These are phyloP conservation scores for Trematocara macrostoma DNA, from an alignment of 2,113 vertebrate genomes.

Conservation along the genomic window DNA sequence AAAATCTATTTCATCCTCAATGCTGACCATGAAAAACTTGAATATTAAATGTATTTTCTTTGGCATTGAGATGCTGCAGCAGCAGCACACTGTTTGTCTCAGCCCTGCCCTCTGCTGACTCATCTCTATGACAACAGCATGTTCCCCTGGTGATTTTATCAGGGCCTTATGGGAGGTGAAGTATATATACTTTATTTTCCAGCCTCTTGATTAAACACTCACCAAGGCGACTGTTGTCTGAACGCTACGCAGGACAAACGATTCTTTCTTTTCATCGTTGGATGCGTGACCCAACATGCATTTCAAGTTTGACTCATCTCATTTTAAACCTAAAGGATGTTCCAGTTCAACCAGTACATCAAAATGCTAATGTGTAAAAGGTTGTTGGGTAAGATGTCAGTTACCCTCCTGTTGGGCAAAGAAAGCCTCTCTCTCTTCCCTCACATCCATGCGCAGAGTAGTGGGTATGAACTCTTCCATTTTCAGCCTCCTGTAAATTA, in stretches of 20 bases:
- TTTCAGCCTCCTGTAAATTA: constrained; percentile 69
- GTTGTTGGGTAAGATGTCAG: background rate
- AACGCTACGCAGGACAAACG: background rate
- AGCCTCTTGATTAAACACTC: constrained; percentile 50
- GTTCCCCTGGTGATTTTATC: constrained; percentile 64
- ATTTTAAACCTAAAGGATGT: background rate
- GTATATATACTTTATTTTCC: constrained; percentile 51
- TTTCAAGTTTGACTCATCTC: background rate
- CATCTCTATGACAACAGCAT: constrained; percentile 56
- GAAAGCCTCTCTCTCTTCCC: constrained; percentile 78
- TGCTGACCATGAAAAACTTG: background rate
- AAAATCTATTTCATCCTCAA: background rate
- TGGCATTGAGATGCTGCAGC: background rate
- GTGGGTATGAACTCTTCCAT: constrained; percentile 86
- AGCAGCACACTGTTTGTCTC: background rate
- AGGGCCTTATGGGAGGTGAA: constrained; percentile 53
- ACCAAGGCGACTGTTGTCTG: constrained; percentile 34
- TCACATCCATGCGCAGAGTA: constrained; percentile 81
- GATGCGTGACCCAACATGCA: background rate
- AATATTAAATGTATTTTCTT: background rate
- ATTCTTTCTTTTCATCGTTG: background rate
- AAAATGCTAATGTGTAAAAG: background rate
- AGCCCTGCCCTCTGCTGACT: constrained; percentile 46
- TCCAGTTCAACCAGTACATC: constrained; percentile 2
- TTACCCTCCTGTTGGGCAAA: constrained; percentile 77